Percentiles rank a stretch among this genome's conserved stretches.
These are phyloP conservation scores for Lepidothrix coronata DNA, from an alignment of 2,113 vertebrate species.

Conservation along the genomic window DNA sequence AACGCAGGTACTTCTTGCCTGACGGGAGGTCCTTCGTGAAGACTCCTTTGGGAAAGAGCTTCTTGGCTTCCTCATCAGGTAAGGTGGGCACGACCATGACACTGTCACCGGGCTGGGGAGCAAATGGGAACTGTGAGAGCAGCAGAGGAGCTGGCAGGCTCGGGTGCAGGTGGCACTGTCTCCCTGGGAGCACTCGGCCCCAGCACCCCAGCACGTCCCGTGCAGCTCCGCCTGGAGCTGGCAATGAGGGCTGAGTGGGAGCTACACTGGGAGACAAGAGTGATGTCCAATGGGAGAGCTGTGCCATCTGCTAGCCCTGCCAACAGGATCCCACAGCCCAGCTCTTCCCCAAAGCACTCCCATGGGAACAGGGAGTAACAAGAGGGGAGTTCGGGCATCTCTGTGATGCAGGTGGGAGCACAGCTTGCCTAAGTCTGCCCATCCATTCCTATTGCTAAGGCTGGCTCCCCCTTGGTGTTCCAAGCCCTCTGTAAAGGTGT, in stretches of 20 bases:
- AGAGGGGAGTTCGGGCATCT: background rate
- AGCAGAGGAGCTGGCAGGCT: background rate
- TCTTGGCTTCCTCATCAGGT: constrained; percentile 84
- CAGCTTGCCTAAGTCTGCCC: background rate
- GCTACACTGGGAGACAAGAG: background rate
- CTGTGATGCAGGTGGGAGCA: accelerated
- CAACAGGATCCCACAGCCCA: background rate
- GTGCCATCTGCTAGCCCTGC: background rate
- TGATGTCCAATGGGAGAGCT: background rate
- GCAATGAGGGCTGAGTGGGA: background rate
- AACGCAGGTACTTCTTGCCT: constrained; percentile 93
- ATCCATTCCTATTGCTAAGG: background rate
- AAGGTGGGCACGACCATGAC: constrained; percentile 93
- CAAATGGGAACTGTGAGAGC: background rate
- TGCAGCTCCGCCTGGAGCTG: background rate
- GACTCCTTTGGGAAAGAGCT: constrained; percentile 87
- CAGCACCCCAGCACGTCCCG: accelerated
- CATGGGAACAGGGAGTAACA: accelerated
- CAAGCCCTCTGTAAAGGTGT: background rate
- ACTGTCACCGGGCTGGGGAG: constrained; percentile 81
- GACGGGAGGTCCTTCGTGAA: constrained; percentile 90
- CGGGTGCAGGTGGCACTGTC: background rate
- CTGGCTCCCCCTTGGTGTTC: background rate
- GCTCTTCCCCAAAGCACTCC: background rate
- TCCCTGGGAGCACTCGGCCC: accelerated